A percentile compares a stretch with the other conserved stretches of the same genome.
phyloP scores from a whole-genome alignment of 1,140 invertebrate species.

The Drosophila arawakana region DNA sequence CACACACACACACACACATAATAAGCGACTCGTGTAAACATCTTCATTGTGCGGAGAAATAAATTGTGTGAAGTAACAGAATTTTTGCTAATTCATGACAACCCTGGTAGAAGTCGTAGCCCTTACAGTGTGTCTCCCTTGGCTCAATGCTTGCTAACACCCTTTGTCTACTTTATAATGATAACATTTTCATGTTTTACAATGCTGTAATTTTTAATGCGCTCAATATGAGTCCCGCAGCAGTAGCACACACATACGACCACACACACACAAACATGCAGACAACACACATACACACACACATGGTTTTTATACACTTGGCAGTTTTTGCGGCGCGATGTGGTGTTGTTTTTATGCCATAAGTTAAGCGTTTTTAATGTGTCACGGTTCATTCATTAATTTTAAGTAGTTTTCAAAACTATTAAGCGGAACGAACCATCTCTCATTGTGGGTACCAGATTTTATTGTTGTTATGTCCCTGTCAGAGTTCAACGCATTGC shows the following conservation, averaged over 20 bases:
- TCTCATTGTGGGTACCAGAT: slow-evolving; percentile 41
- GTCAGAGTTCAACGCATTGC: slow-evolving; percentile 8
- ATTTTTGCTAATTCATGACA: slow-evolving; percentile 66
- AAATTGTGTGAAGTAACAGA: slow-evolving; percentile 34
- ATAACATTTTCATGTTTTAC: slow-evolving; percentile 80
- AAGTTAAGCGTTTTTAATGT: slow-evolving; percentile 67
- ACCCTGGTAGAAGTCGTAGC: slow-evolving; percentile 2
- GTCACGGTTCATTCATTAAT: slow-evolving; percentile 78
- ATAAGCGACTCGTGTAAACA: slow-evolving; percentile 18
- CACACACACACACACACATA: slow-evolving; percentile 7
- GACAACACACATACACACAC: slow-evolving; percentile 14
- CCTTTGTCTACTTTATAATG: slow-evolving; percentile 80
- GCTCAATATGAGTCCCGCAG: slow-evolving; percentile 52
- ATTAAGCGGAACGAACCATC: slow-evolving; percentile 66
- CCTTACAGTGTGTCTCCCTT: slow-evolving; percentile 17
- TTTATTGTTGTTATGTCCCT: slow-evolving; percentile 25
- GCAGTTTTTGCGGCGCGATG: slow-evolving; percentile 27
- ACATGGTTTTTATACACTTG: slow-evolving; percentile 31
- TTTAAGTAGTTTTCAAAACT: slow-evolving; percentile 72
- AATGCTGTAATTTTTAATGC: slow-evolving; percentile 70
- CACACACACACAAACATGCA: not conserved
- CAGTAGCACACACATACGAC: slow-evolving; percentile 16
- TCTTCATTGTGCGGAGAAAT: slow-evolving; percentile 36
- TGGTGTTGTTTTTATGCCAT: slow-evolving; percentile 60
- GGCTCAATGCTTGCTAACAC: slow-evolving; percentile 41